Base-by-base conservation (phyloP, 2,113 vertebrate species). In the Podocnemis expansa region DNA sequence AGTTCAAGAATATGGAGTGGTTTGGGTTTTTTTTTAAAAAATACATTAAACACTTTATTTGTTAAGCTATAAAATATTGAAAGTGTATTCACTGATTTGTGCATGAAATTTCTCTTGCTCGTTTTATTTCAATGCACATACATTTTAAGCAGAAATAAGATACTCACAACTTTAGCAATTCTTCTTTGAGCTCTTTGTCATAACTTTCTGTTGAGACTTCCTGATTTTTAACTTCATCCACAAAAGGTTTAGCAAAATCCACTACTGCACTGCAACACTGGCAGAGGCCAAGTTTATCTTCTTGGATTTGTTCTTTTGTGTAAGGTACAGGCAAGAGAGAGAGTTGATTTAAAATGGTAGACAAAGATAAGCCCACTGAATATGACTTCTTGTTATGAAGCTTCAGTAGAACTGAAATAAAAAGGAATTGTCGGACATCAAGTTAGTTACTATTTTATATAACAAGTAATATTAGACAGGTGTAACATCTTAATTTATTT, bases 161-260 rank as follows among this genome's bases (percentile, higher is more conserved):
- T 47, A 96, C 99, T 94, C 98, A 99, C 99, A 99, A 99, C 96
- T 98, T 98, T 55, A 99, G 76, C 93, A 99, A 96, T 93, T 99
- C 99, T 63, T 97, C 97, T 97, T 98, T 99, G 81, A 99, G 95
- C 95, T 98, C 98, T 49, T 93, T 96, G 51, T 97, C 96, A 89
- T 95, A 96, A 24, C 91, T 85, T 90, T 96, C 96, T 75, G 89
- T 78, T 3, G 97, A 98, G 47, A 95, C 89, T 87, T 97, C 97
- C 67, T 90, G 97, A 84, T 93, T 96, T 94, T 95, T 89, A 95
- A 98, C 96, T 96, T 99, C 98, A 96, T 98, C 97, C 91, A 98
- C 97, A 93, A 99, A 99, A 75, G 99, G 99, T 89, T 97, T 97
- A 19, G 97, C 96, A 80, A 99, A 99, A 38, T 93, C 90, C 78